A percentile compares a stretch with the other conserved stretches of the same genome.
Evolutionary conservation across 2,888 invertebrate genomes (phyloP).

Genomic region (Pegoplata infirma): DNA sequence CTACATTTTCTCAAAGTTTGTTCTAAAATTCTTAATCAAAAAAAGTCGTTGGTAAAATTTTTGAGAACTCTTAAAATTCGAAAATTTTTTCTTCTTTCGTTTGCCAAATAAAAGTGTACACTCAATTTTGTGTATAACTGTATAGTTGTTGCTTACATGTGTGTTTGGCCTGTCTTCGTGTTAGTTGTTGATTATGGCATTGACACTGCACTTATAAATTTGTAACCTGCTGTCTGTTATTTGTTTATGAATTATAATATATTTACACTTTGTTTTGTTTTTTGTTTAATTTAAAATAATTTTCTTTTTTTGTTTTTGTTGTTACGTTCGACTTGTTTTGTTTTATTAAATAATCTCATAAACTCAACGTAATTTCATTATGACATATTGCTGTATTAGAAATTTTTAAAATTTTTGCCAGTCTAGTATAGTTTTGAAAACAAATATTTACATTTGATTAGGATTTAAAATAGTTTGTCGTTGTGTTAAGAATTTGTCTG

Average conservation of each 20-base stretch:
- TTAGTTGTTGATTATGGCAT: slow-evolving; percentile 30
- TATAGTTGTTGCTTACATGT: not conserved
- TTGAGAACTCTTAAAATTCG: too few relatives aligned
- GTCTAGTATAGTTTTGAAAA: not conserved
- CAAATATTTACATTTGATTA: too few relatives aligned
- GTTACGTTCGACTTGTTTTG: not conserved
- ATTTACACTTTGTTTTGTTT: not conserved
- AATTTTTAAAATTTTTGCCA: not conserved
- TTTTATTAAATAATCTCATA: not conserved
- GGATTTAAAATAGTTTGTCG: too few relatives aligned
- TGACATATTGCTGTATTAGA: not conserved
- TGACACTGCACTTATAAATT: slow-evolving; percentile 46
- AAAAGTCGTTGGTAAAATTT: too few relatives aligned
- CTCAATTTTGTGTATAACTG: too few relatives aligned
- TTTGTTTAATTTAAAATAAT: slow-evolving; percentile 1
- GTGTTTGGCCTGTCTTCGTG: too few relatives aligned
- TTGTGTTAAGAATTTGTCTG: too few relatives aligned
- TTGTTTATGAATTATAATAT: not conserved
- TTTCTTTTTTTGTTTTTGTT: not conserved
- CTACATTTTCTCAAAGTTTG: too few relatives aligned
- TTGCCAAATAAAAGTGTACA: too few relatives aligned
- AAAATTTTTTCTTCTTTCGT: too few relatives aligned
- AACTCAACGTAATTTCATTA: not conserved
- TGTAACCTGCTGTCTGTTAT: slow-evolving; percentile 3
- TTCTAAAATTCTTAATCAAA: too few relatives aligned